A percentile compares a stretch with the other conserved stretches of the same genome.
Conservation (phyloP, 53 echinoderm and acorn worm species). For the Stichopus horrens region DNA sequence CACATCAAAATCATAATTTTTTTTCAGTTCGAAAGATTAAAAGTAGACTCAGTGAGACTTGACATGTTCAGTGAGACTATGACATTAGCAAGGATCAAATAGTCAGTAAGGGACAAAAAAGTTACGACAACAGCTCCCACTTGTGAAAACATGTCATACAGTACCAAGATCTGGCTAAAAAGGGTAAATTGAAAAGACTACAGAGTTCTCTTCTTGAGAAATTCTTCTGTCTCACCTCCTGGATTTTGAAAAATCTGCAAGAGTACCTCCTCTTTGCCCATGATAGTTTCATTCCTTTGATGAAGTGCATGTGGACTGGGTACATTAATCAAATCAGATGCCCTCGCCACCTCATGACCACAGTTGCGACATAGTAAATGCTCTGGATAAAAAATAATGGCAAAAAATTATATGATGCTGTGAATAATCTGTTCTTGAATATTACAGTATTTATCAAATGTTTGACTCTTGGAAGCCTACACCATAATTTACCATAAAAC, state of each 20-base stretch:
- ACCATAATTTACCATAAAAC: too few relatives aligned
- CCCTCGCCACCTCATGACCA: slow-evolving; percentile 80
- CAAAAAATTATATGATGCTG: too few relatives aligned
- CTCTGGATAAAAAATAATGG: slow-evolving; percentile 44
- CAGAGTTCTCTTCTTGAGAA: background rate
- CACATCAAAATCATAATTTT: too few relatives aligned
- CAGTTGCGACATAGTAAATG: slow-evolving; percentile 78
- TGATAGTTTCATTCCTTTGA: slow-evolving; percentile 85
- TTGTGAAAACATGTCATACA: background rate
- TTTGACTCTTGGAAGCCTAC: too few relatives aligned
- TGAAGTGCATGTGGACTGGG: slow-evolving; percentile 64
- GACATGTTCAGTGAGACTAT: too few relatives aligned
- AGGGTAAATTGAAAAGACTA: background rate
- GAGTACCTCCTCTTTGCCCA: slow-evolving; percentile 69
- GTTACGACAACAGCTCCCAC: background rate
- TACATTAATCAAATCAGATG: slow-evolving; percentile 68
- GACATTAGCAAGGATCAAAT: too few relatives aligned
- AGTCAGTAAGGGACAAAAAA: background rate
- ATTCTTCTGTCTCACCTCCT: slow-evolving; percentile 50
- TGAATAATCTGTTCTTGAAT: too few relatives aligned
- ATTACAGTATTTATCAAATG: too few relatives aligned
- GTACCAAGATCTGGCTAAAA: background rate
- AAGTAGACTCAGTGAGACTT: too few relatives aligned
- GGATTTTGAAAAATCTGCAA: slow-evolving; percentile 84
- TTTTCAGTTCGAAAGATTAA: too few relatives aligned